Conservation (phyloP, 53 echinoderm and acorn worm genomes). For the Patiria pectinifera region DNA sequence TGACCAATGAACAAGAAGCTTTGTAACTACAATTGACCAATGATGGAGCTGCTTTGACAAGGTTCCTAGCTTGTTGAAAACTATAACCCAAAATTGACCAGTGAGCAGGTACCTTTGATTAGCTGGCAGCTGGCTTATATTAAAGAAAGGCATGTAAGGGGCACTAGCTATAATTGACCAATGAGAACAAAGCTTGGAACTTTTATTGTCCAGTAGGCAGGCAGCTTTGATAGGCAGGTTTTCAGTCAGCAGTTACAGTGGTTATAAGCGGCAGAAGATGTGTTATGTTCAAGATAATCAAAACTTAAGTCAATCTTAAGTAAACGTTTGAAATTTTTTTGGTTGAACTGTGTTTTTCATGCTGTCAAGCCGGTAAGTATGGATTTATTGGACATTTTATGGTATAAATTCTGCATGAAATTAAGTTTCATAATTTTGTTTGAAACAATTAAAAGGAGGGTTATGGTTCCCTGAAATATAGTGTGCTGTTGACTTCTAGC, state of each 20-base stretch:
- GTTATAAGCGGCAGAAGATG: background rate
- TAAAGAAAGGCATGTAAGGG: too few species aligned
- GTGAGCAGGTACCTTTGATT: background rate
- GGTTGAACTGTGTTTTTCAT: too few species aligned
- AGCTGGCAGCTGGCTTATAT: too few species aligned
- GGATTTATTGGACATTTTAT: background rate
- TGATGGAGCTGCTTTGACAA: background rate
- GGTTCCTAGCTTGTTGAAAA: background rate
- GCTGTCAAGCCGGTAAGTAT: background rate
- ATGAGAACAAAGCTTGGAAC: background rate
- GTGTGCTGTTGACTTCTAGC: background rate
- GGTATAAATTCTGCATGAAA: too few species aligned
- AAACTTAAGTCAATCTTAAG: background rate
- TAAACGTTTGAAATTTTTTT: too few species aligned
- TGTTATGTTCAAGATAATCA: background rate
- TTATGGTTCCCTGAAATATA: background rate
- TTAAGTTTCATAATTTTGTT: background rate
- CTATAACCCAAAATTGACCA: background rate
- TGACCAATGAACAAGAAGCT: background rate
- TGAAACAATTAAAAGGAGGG: background rate
- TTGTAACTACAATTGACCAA: background rate
- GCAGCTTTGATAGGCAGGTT: background rate
- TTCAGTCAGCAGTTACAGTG: background rate
- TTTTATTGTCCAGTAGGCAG: background rate
- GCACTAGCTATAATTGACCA: background rate